Conservation (phyloP, 2,888 invertebrate species). For the Malthinus seriepunctatus region DNA sequence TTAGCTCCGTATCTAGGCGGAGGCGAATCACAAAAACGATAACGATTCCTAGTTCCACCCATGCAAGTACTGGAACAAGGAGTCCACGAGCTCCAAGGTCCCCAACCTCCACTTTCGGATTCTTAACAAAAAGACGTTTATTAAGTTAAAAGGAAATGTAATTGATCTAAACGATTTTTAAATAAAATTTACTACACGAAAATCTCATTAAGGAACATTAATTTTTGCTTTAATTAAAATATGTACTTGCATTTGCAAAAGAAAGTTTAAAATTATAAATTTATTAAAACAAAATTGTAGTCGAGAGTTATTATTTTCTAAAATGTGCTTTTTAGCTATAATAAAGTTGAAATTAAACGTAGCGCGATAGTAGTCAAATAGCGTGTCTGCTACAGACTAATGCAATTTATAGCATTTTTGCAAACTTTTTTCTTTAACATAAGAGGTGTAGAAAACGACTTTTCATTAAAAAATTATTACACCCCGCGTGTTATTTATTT, state of each 20-base stretch:
- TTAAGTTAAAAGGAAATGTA: neutral
- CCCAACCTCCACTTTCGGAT: constrained; percentile 76
- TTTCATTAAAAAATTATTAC: no score
- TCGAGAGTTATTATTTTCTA: constrained; percentile 8
- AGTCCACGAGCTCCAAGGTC: constrained; percentile 84
- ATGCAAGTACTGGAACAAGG: constrained; percentile 77
- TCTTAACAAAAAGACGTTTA: constrained; percentile 57
- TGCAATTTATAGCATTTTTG: constrained; percentile 10
- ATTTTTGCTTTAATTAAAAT: constrained; percentile 10
- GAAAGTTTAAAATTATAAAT: constrained; percentile 13
- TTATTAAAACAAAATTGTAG: constrained; percentile 9
- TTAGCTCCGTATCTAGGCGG: constrained; percentile 86
- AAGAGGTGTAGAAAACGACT: no score
- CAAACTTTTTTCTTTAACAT: no score
- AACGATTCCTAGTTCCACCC: constrained; percentile 79
- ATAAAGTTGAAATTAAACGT: constrained; percentile 21
- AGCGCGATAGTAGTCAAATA: constrained; percentile 5
- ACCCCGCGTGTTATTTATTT: no score
- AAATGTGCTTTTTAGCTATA: constrained; percentile 11
- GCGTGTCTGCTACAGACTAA: constrained; percentile 15
- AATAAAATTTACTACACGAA: neutral
- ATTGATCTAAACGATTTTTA: no score
- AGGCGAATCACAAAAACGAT: constrained; percentile 86
- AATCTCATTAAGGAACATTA: neutral
- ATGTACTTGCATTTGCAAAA: constrained; percentile 3